phyloP scores from a whole-genome alignment of 2,888 invertebrate genomes.

The Trachelus troglodyta region DNA sequence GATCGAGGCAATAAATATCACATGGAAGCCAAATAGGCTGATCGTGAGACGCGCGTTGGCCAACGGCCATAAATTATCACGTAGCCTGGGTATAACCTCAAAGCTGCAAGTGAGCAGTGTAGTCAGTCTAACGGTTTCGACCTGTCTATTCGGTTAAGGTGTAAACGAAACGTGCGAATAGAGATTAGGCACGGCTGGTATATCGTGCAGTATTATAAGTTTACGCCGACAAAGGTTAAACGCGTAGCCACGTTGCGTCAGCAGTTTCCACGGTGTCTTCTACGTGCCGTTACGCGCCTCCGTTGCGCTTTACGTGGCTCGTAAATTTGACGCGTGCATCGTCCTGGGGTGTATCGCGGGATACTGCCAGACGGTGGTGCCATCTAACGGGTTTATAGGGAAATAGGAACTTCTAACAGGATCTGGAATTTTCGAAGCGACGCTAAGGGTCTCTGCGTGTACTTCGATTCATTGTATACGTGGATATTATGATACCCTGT shows the following conservation, averaged over 20 bases:
- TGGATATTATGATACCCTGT: background rate
- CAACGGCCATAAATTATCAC: background rate
- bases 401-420: background rate
- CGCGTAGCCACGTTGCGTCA: background rate
- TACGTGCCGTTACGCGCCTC: background rate
- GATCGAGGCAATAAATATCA: conserved; percentile 36
- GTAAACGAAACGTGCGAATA: conserved; percentile 4
- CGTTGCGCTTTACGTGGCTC: background rate
- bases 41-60: background rate
- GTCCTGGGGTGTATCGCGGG: background rate
- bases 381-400: background rate
- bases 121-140: background rate
- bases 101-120: background rate
- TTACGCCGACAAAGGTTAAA: background rate
- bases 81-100: background rate
- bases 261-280: background rate
- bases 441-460: background rate
- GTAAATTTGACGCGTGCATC: background rate
- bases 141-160: conserved; percentile 7
- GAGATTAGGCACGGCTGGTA: background rate
- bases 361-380: background rate
- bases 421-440: background rate
- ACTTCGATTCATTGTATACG: background rate
- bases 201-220: background rate
- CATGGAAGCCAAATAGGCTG: conserved; percentile 29